Conservation (phyloP, 2,888 invertebrate genomes). For the Shargacucullia verbasci region DNA sequence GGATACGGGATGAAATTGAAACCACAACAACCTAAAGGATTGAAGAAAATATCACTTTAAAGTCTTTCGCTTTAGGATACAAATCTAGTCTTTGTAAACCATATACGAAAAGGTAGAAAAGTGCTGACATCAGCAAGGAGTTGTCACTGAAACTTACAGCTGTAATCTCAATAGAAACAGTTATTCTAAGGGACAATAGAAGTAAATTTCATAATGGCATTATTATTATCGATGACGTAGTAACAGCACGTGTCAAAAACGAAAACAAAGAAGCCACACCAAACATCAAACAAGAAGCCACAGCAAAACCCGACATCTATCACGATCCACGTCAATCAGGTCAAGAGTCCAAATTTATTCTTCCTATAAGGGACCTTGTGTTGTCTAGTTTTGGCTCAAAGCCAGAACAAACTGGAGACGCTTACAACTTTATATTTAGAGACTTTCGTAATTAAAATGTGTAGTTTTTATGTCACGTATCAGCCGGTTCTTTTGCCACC, state of each 20-base stretch:
- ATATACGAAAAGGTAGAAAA: too few species aligned
- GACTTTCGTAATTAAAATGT: slow-evolving; percentile 49
- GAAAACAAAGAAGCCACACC: slow-evolving; percentile 4
- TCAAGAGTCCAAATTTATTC: slow-evolving; percentile 51
- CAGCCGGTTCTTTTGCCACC: slow-evolving; percentile 14
- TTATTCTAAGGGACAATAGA: too few species aligned
- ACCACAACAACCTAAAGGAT: too few species aligned
- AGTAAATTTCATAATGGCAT: too few species aligned
- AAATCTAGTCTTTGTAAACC: too few species aligned
- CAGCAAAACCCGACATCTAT: slow-evolving; percentile 27
- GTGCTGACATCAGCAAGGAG: too few species aligned
- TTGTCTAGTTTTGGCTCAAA: slow-evolving; percentile 37
- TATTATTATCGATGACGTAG: not conserved
- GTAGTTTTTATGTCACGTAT: slow-evolving; percentile 26
- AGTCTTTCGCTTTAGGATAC: too few species aligned
- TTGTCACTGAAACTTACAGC: too few species aligned
- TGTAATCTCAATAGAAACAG: too few species aligned
- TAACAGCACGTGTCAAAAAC: not conserved
- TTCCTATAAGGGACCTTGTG: slow-evolving; percentile 49
- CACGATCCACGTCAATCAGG: slow-evolving; percentile 30
- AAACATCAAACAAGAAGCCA: slow-evolving; percentile 6
- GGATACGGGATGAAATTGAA: too few species aligned
- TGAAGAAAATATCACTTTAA: too few species aligned
- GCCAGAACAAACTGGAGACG: slow-evolving; percentile 40
- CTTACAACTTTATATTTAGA: slow-evolving; percentile 47